A percentile compares a stretch with the other conserved stretches of the same genome.
These are phyloP conservation scores for Mimas tiliae DNA, from an alignment of 2,888 invertebrate species.

Conservation along the genomic window DNA sequence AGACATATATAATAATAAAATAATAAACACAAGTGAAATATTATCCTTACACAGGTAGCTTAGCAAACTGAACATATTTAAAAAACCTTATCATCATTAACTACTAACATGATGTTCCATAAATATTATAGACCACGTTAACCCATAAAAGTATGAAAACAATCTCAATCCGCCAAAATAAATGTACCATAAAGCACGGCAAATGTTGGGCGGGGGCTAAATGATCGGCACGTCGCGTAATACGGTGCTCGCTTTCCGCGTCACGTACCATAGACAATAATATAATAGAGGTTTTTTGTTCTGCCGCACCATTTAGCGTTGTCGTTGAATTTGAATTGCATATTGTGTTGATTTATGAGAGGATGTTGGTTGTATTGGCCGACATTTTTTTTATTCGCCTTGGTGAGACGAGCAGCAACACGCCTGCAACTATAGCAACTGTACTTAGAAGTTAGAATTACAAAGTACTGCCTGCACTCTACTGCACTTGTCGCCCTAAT, in stretches of 20 bases:
- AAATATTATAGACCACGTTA: constrained; percentile 2
- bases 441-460: too few species aligned
- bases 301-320: constrained; percentile 28
- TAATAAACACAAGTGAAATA: too few species aligned
- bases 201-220: constrained; percentile 18
- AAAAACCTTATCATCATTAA: too few species aligned
- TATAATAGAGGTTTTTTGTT: constrained; percentile 52
- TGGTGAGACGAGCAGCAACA: too few species aligned
- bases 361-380: constrained; percentile 16
- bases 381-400: not conserved
- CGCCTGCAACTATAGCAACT: too few species aligned
- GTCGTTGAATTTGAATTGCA: constrained; percentile 44
- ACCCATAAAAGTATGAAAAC: constrained; percentile 10
- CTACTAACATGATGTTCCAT: not conserved
- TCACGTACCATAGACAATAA: constrained; percentile 67
- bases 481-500: too few species aligned
- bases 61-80: too few species aligned
- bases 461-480: too few species aligned
- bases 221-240: constrained; percentile 48
- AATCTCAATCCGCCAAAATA: constrained; percentile 26
- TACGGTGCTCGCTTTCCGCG: constrained; percentile 63
- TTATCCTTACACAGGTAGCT: too few species aligned
- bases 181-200: constrained; percentile 20
- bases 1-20: too few species aligned
- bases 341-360: constrained; percentile 13